phyloP scores from a whole-genome alignment of 1,140 invertebrate species.

The Microplitis mediator region DNA sequence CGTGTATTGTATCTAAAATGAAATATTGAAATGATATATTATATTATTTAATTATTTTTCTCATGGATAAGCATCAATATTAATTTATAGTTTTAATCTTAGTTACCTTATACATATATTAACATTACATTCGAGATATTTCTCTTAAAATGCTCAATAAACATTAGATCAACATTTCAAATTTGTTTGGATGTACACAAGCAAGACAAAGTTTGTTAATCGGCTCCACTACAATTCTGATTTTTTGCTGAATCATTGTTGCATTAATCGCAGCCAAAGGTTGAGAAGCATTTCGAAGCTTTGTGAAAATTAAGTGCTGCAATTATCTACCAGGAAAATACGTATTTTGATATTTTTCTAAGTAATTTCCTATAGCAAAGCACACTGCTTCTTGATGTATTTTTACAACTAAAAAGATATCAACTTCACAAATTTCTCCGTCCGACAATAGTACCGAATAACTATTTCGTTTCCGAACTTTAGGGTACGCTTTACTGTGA shows the following conservation, averaged over 20 bases:
- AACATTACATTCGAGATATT: no score
- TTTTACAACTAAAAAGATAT: neutral
- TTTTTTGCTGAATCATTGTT: neutral
- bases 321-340: neutral
- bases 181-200: neutral
- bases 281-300: neutral
- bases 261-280: neutral
- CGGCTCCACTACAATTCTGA: neutral
- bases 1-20: no score
- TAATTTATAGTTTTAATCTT: no score
- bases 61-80: no score
- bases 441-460: conserved; percentile 4
- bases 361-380: conserved; percentile 7
- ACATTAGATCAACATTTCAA: neutral
- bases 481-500: neutral
- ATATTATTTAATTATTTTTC: no score
- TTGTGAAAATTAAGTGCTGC: neutral
- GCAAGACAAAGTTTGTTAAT: neutral
- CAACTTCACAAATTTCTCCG: conserved; percentile 13
- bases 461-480: conserved; percentile 8
- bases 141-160: no score
- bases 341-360: neutral
- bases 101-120: no score
- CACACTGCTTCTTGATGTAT: neutral
- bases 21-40: no score